Evolutionary conservation across 2,888 invertebrate species (phyloP).

Genomic region (Habrosyne pyritoides): DNA sequence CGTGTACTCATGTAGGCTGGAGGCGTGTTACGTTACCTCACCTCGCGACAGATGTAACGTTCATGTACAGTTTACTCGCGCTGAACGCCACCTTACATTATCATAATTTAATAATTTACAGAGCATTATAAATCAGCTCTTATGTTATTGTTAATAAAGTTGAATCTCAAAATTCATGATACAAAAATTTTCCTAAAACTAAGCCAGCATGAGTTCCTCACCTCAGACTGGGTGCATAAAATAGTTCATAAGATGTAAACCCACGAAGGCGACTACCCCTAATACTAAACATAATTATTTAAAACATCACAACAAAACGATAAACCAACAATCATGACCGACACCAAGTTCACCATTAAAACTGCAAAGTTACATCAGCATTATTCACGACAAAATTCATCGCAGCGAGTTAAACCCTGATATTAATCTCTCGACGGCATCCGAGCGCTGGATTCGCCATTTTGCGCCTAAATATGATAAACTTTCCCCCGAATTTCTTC

Average conservation of each 20-base stretch:
- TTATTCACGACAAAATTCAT: constrained; percentile 78
- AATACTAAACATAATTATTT: background rate
- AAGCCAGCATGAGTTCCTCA: too few relatives aligned
- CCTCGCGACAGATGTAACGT: constrained; percentile 43
- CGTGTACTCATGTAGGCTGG: constrained; percentile 18
- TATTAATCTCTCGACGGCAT: constrained; percentile 80
- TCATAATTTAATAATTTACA: constrained; percentile 4
- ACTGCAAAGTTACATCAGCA: constrained; percentile 70
- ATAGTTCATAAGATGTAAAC: too few relatives aligned
- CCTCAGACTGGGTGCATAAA: too few relatives aligned
- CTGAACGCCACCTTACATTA: constrained; percentile 12
- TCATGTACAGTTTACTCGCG: constrained; percentile 35
- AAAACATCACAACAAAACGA: constrained; percentile 9
- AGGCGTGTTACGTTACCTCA: constrained; percentile 26
- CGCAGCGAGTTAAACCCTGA: constrained; percentile 80
- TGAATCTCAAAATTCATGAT: too few relatives aligned
- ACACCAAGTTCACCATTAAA: constrained; percentile 33
- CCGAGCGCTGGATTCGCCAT: constrained; percentile 83
- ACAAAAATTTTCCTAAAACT: too few relatives aligned
- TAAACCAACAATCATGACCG: constrained; percentile 7
- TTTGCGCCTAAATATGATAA: constrained; percentile 84
- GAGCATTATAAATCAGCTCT: too few relatives aligned
- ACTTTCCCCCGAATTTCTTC: constrained; percentile 83
- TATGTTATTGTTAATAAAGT: background rate
- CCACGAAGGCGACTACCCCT: background rate